A percentile compares a stretch with the other conserved stretches of the same genome.
These are phyloP conservation scores for Todus mexicanus DNA, from an alignment of 2,797 vertebrate genomes.

Conservation along the genomic window DNA sequence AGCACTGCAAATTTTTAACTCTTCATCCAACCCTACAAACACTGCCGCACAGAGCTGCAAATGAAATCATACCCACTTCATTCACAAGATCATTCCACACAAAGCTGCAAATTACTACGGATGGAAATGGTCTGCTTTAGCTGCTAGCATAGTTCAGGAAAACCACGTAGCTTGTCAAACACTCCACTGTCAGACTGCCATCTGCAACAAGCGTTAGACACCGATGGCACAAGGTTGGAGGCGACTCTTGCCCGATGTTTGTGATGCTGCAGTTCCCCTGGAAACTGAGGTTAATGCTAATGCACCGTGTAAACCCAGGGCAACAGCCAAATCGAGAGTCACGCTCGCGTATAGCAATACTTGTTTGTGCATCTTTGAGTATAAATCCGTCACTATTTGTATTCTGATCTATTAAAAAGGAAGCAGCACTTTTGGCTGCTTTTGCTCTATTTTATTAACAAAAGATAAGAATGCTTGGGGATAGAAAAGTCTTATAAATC, in stretches of 20 bases:
- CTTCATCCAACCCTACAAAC: background rate
- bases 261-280: background rate
- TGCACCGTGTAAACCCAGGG: background rate
- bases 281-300: background rate
- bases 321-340: background rate
- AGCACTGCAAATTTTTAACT: background rate
- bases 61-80: background rate
- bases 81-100: background rate
- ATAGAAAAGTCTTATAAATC: background rate
- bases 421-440: background rate
- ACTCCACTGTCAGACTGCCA: accelerated
- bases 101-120: background rate
- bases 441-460: background rate
- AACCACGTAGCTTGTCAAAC: background rate
- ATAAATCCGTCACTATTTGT: background rate
- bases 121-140: background rate
- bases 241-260: accelerated
- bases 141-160: background rate
- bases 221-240: background rate
- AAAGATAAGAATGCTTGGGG: background rate
- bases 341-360: background rate
- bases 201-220: background rate
- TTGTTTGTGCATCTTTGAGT: background rate
- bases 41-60: background rate
- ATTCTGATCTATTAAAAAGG: background rate